Evolutionary conservation across 2,113 vertebrate species (phyloP).

Genomic region (Poeciliopsis occidentalis): DNA sequence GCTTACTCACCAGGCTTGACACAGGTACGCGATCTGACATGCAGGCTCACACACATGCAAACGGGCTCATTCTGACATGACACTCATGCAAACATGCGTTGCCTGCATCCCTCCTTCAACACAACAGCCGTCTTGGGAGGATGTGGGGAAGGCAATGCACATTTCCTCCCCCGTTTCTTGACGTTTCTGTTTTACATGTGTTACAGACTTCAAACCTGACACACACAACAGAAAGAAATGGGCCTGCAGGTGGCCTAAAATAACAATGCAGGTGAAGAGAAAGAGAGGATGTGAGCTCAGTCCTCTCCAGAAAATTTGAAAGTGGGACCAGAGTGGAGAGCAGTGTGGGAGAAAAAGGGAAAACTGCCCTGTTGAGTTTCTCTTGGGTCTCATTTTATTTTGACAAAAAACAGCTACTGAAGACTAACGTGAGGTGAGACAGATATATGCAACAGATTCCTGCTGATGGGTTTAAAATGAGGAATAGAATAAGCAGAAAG

Average conservation of each 20-base stretch:
- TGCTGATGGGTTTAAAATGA: slow-evolving; percentile 25
- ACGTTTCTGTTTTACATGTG: slow-evolving; percentile 55
- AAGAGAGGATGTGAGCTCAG: slow-evolving; percentile 59
- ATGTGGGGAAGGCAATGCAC: slow-evolving; percentile 76
- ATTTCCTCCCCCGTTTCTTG: slow-evolving; percentile 64
- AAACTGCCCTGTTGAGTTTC: slow-evolving; percentile 54
- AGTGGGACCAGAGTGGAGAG: slow-evolving; percentile 33
- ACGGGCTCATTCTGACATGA: slow-evolving; percentile 13
- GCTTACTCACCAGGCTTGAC: slow-evolving; percentile 31
- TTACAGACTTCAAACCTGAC: slow-evolving; percentile 56
- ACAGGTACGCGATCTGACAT: slow-evolving; percentile 39
- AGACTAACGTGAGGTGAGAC: slow-evolving; percentile 39
- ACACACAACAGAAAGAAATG: slow-evolving; percentile 44
- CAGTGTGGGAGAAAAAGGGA: slow-evolving; percentile 18
- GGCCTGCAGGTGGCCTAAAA: slow-evolving; percentile 79
- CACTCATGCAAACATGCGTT: slow-evolving; percentile 54
- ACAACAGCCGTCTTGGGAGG: slow-evolving; percentile 77
- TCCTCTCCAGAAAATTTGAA: slow-evolving; percentile 31
- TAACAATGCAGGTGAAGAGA: slow-evolving; percentile 67
- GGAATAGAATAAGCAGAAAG: slow-evolving; percentile 34
- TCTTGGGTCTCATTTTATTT: slow-evolving; percentile 54
- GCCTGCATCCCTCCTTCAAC: slow-evolving; percentile 58
- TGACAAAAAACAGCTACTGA: slow-evolving; percentile 69
- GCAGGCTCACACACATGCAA: slow-evolving; percentile 47
- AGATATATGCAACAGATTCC: slow-evolving; percentile 36